Conservation (phyloP, 2,113 vertebrate species). For the Tragelaphus buxtoni region DNA sequence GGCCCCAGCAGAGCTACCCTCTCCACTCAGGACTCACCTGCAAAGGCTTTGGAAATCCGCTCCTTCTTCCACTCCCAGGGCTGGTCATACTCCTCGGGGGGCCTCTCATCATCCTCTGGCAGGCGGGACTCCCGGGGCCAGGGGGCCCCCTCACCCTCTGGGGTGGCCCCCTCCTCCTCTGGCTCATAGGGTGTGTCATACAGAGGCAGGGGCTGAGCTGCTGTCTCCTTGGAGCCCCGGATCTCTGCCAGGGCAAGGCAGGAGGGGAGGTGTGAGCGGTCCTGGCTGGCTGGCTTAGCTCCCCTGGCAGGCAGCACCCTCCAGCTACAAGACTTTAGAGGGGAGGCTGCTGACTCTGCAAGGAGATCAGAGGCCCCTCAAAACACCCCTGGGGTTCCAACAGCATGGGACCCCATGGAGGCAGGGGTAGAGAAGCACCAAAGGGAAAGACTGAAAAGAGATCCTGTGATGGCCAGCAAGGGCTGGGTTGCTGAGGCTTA, state of each 20-base stretch:
- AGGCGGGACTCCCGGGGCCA: slow-evolving; percentile 89
- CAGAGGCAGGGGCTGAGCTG: slow-evolving; percentile 80
- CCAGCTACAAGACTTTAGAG: not conserved
- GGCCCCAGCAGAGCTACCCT: not conserved
- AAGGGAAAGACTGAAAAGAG: not conserved
- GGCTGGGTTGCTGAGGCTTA: not conserved
- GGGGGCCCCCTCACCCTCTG: slow-evolving; percentile 78
- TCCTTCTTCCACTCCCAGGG: slow-evolving; percentile 99
- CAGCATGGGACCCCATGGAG: not conserved
- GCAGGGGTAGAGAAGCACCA: not conserved
- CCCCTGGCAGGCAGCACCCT: not conserved
- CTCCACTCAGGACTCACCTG: slow-evolving; percentile 81
- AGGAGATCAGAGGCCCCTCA: not conserved
- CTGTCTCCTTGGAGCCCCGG: slow-evolving; percentile 81
- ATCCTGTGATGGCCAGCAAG: not conserved
- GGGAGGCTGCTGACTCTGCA: not conserved
- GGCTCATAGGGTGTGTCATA: slow-evolving; percentile 95
- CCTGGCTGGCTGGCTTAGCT: not conserved
- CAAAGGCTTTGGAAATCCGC: slow-evolving; percentile 95
- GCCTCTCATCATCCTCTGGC: slow-evolving; percentile 95
- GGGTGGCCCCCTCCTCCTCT: slow-evolving; percentile 82
- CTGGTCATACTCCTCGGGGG: slow-evolving; percentile 97
- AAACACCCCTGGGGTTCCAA: not conserved
- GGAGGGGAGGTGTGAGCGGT: not conserved
- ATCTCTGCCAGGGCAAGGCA: slow-evolving; percentile 77